These are phyloP conservation scores for Babyrousa celebensis DNA, from an alignment of 2,797 vertebrate species.

Conservation along the genomic window DNA sequence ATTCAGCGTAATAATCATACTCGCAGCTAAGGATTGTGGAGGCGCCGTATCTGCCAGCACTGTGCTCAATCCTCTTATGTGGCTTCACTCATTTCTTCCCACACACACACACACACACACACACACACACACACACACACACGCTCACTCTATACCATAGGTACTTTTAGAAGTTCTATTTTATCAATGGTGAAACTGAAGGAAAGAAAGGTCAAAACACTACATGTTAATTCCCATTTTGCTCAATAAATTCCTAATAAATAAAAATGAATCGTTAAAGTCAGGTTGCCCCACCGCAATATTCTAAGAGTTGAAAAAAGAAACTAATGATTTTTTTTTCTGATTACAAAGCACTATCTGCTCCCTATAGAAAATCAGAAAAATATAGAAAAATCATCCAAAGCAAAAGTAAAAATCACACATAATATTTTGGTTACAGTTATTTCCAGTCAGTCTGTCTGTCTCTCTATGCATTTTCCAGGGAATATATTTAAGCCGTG, in stretches of 20 bases:
- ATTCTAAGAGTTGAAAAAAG: conserved; percentile 56
- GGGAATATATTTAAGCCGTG: conserved; percentile 5
- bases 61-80: fast-evolving
- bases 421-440: background rate
- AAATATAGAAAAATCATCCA: background rate
- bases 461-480: background rate
- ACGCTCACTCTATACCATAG: fast-evolving
- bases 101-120: too few relatives aligned
- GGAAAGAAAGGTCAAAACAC: background rate
- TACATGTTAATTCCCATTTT: background rate
- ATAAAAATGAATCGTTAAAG: background rate
- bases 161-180: background rate
- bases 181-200: background rate
- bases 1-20: background rate
- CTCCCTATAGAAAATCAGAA: conserved; percentile 48
- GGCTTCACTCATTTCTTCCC: background rate
- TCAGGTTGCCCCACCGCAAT: background rate
- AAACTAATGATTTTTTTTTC: conserved; percentile 9
- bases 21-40: fast-evolving
- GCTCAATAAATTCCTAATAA: background rate
- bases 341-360: conserved; percentile 51
- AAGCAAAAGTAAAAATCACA: conserved; percentile 33
- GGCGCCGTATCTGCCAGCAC: background rate
- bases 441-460: background rate
- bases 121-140: fast-evolving